These are phyloP conservation scores for Miltochrista miniata DNA, from an alignment of 2,888 invertebrate species.

Conservation along the genomic window DNA sequence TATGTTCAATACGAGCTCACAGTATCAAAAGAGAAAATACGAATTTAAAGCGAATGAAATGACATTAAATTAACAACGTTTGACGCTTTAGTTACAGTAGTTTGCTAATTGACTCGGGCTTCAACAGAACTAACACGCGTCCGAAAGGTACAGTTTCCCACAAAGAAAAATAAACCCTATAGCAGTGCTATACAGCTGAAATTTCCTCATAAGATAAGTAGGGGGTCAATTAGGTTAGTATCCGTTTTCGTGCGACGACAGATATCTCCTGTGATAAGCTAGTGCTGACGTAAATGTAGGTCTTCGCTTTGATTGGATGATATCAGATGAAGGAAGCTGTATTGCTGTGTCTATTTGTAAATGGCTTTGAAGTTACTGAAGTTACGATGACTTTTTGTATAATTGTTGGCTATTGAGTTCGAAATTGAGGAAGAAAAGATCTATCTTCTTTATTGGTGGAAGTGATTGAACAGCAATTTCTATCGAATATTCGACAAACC, in stretches of 20 bases:
- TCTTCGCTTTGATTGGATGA: slow-evolving; percentile 21
- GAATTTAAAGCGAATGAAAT: neutral
- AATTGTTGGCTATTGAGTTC: too few species aligned
- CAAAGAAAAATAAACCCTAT: slow-evolving; percentile 16
- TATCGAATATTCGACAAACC: too few species aligned
- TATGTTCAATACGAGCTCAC: too few species aligned
- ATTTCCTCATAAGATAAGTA: slow-evolving; percentile 5
- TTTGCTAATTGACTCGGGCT: slow-evolving; percentile 20
- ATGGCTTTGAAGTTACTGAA: neutral
- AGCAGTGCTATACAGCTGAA: neutral
- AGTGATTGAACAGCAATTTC: too few species aligned
- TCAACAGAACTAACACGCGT: slow-evolving; percentile 14
- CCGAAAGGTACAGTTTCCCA: neutral
- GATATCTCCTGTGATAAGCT: slow-evolving; percentile 14
- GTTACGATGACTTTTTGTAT: neutral
- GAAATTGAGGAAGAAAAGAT: too few species aligned
- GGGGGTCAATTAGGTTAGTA: slow-evolving; percentile 27
- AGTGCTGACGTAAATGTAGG: slow-evolving; percentile 5
- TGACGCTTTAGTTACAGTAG: slow-evolving; percentile 14
- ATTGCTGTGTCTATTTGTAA: neutral
- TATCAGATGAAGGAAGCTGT: slow-evolving; percentile 9
- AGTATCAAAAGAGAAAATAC: neutral
- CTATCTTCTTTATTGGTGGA: too few species aligned
- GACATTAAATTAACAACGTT: slow-evolving; percentile 10
- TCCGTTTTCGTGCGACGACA: slow-evolving; percentile 15